phyloP scores from a whole-genome alignment of 2,888 invertebrate species.

The Xylophagus ater region DNA sequence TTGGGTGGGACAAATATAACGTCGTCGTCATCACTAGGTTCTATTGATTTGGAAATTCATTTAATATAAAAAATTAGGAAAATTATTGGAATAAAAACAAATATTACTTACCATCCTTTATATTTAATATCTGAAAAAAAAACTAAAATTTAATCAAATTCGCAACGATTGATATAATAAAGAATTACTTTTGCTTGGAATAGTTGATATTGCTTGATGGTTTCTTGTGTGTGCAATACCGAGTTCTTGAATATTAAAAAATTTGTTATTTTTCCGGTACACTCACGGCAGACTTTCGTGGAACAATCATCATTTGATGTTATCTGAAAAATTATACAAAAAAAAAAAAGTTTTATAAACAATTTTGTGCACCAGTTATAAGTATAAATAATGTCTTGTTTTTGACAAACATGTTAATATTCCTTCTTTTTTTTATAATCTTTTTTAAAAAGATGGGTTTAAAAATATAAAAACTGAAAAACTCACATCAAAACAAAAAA shows the following conservation, averaged over 20 bases:
- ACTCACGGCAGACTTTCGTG: conserved; percentile 9
- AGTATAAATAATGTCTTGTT: no score
- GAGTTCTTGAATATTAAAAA: background rate
- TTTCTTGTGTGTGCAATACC: conserved; percentile 3
- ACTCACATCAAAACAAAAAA: conserved; percentile 6
- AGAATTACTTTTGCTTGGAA: conserved; percentile 2
- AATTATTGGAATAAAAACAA: background rate
- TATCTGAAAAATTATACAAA: no score
- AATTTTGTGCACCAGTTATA: no score
- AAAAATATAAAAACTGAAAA: background rate
- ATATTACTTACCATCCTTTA: background rate
- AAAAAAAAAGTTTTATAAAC: no score
- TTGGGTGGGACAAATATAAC: conserved; percentile 3
- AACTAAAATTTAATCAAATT: no score
- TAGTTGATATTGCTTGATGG: background rate
- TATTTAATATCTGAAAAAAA: no score
- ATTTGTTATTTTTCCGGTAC: background rate
- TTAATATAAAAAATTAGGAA: background rate
- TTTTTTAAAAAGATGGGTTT: no score
- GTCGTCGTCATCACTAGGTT: conserved; percentile 8
- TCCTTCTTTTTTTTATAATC: no score
- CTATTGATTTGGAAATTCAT: background rate
- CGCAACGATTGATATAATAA: no score
- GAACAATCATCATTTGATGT: conserved; percentile 2
- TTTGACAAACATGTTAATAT: no score